A percentile compares a stretch with the other conserved stretches of the same genome.
Conservation (phyloP, 2,113 vertebrate genomes). For the Centropristis striata region DNA sequence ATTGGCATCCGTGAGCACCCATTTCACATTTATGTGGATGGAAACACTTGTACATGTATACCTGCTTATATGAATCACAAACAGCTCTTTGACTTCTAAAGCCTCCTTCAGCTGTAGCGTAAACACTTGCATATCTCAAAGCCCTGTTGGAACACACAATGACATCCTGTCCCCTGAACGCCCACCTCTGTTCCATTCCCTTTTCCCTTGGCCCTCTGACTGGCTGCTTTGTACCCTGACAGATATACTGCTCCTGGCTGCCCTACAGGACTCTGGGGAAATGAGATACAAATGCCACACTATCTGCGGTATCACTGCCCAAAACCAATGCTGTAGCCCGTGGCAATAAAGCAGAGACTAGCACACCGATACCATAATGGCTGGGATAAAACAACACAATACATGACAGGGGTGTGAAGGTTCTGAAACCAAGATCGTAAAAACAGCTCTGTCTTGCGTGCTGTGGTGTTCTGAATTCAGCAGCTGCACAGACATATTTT, state of each 20-base stretch:
- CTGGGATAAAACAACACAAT: slow-evolving; percentile 47
- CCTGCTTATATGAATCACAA: slow-evolving; percentile 52
- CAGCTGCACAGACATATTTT: too few relatives aligned
- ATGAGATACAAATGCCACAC: slow-evolving; percentile 79
- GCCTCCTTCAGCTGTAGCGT: slow-evolving; percentile 48
- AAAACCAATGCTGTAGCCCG: slow-evolving; percentile 65
- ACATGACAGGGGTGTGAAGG: too few relatives aligned
- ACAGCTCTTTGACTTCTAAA: slow-evolving; percentile 57
- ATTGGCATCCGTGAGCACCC: not conserved
- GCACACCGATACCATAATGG: slow-evolving; percentile 37
- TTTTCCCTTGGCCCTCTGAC: slow-evolving; percentile 66
- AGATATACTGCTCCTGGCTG: slow-evolving; percentile 80
- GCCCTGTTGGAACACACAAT: slow-evolving; percentile 67
- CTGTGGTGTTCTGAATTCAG: too few relatives aligned
- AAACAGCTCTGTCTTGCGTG: too few relatives aligned
- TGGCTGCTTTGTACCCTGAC: slow-evolving; percentile 76
- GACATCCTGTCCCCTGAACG: slow-evolving; percentile 68
- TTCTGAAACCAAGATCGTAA: too few relatives aligned
- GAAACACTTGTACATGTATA: slow-evolving; percentile 17
- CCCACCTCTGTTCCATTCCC: slow-evolving; percentile 69
- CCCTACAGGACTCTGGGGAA: slow-evolving; percentile 69
- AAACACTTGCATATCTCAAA: slow-evolving; percentile 65
- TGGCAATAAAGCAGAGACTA: slow-evolving; percentile 66
- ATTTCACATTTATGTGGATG: not conserved
- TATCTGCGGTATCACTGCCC: slow-evolving; percentile 70